phyloP scores from a whole-genome alignment of 2,113 vertebrate species.

The Cryptomyrus ogoouensis region DNA sequence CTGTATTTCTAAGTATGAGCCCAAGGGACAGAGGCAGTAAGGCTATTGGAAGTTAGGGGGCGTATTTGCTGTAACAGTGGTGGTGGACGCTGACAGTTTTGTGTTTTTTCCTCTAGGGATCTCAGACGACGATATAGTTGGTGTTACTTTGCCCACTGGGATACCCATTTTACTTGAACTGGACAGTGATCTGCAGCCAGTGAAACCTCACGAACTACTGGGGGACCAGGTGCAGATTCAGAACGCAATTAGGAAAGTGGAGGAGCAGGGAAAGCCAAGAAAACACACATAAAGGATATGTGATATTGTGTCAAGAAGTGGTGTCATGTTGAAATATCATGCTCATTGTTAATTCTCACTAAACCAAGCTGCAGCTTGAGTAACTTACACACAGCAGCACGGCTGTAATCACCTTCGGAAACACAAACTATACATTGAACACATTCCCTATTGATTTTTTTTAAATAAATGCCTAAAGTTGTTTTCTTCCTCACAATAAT shows the following conservation, averaged over 20 bases:
- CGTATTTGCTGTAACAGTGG: neutral
- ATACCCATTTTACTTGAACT: conserved; percentile 85
- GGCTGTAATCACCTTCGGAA: neutral
- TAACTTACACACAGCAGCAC: neutral
- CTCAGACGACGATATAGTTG: conserved; percentile 79
- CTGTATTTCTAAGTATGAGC: neutral
- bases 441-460: neutral
- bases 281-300: neutral
- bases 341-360: neutral
- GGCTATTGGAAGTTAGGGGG: neutral
- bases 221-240: conserved; percentile 87
- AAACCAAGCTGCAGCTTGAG: neutral
- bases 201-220: conserved; percentile 79
- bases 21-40: neutral
- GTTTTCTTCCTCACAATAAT: neutral
- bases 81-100: neutral
- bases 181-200: conserved; percentile 75
- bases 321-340: neutral
- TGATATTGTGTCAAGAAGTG: neutral
- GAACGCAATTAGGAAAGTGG: conserved; percentile 91
- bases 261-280: conserved; percentile 85
- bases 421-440: neutral
- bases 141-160: conserved; percentile 88
- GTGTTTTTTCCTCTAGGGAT: conserved; percentile 65
- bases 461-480: neutral